These are phyloP conservation scores for Brachystomella parvula DNA, from an alignment of 1,140 invertebrate species.

Conservation along the genomic window DNA sequence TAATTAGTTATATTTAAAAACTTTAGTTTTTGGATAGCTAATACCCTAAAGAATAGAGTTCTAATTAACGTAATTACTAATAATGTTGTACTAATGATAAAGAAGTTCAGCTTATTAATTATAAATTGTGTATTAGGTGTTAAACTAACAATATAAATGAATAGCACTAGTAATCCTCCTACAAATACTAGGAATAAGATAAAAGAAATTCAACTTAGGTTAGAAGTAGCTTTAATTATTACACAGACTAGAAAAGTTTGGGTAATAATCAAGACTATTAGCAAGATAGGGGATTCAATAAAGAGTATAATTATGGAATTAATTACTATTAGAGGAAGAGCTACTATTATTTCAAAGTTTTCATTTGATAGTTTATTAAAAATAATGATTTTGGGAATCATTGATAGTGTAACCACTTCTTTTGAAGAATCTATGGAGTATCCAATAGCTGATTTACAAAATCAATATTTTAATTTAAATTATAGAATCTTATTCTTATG, in stretches of 20 bases:
- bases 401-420: constrained; percentile 16
- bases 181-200: constrained; percentile 38
- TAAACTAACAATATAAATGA: constrained; percentile 36
- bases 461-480: constrained; percentile 38
- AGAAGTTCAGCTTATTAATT: too few species aligned
- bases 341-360: constrained; percentile 34
- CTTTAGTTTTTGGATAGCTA: neutral
- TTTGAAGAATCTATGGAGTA: constrained; percentile 25
- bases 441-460: constrained; percentile 37
- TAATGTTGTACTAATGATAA: neutral
- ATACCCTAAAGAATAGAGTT: constrained; percentile 1
- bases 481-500: constrained; percentile 27
- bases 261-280: constrained; percentile 21
- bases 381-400: too few species aligned
- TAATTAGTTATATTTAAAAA: constrained; percentile 7
- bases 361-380: constrained; percentile 36
- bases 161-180: constrained; percentile 38
- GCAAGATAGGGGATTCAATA: constrained; percentile 16
- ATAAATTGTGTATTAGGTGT: constrained; percentile 33
- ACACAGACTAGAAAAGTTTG: constrained; percentile 27
- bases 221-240: constrained; percentile 3
- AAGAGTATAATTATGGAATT: constrained; percentile 1
- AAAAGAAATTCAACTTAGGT: constrained; percentile 29
- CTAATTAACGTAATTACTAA: constrained; percentile 10
- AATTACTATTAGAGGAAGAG: constrained; percentile 18